These are phyloP conservation scores for Heteromyza rotundicornis DNA, from an alignment of 2,888 invertebrate genomes.

Conservation along the genomic window DNA sequence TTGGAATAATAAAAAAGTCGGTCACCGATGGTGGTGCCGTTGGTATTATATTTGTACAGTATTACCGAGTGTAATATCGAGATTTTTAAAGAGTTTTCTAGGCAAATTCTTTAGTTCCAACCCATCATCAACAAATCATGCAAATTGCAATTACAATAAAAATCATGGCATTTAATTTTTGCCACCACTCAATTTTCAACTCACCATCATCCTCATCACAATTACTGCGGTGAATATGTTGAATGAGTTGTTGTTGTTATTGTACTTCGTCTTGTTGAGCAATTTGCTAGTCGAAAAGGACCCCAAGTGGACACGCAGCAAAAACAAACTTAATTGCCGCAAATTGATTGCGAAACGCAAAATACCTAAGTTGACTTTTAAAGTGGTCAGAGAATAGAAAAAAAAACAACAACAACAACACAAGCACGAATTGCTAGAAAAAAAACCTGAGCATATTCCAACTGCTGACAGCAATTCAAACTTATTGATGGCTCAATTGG, in stretches of 20 bases:
- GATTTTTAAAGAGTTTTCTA: too few species aligned
- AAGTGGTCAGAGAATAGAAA: neutral
- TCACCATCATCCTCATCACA: conserved; percentile 10
- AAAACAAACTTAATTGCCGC: neutral
- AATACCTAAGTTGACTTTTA: neutral
- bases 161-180: too few species aligned
- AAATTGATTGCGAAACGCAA: neutral
- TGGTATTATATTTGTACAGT: too few species aligned
- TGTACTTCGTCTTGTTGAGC: neutral
- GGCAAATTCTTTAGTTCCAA: too few species aligned
- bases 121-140: too few species aligned
- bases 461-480: neutral
- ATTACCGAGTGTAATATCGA: too few species aligned
- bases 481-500: conserved; percentile 12
- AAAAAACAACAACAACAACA: neutral
- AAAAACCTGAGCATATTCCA: neutral
- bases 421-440: neutral
- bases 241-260: neutral
- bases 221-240: conserved; percentile 4
- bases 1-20: too few species aligned
- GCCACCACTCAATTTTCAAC: conserved; percentile 4
- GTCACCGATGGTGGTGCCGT: too few species aligned
- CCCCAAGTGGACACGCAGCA: conserved; percentile 1
- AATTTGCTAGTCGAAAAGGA: too few species aligned
- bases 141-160: too few species aligned